Evolutionary conservation across 1,140 invertebrate genomes (phyloP).

Genomic region (Calosoma granatense): DNA sequence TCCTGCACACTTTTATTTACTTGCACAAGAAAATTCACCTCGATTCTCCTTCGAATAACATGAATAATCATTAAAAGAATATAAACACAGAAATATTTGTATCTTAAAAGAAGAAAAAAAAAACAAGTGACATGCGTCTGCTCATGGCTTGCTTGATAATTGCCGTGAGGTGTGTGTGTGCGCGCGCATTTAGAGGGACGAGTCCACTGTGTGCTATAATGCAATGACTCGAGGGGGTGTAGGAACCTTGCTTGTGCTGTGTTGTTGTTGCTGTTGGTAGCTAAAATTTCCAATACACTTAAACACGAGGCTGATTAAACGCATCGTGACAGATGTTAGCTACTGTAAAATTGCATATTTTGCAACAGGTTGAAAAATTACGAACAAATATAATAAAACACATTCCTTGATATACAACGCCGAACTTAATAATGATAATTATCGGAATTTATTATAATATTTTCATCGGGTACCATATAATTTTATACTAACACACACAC

Average conservation of each 20-base stretch:
- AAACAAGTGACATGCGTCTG: too few species aligned
- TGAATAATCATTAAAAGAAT: too few species aligned
- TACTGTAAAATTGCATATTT: conserved; percentile 34
- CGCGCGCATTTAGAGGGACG: too few species aligned
- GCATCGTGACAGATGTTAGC: conserved; percentile 26
- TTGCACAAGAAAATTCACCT: too few species aligned
- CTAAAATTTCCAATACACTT: not conserved
- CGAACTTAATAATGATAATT: conserved; percentile 33
- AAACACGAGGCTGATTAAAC: conserved; percentile 29
- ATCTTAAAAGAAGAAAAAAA: too few species aligned
- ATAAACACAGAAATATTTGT: too few species aligned
- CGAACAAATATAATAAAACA: conserved; percentile 33
- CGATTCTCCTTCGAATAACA: too few species aligned
- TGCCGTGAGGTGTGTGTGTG: too few species aligned
- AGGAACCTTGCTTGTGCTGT: not conserved
- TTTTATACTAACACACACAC: conserved; percentile 24
- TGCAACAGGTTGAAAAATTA: conserved; percentile 31
- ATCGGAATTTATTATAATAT: conserved; percentile 34
- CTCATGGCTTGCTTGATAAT: too few species aligned
- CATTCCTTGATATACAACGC: conserved; percentile 21
- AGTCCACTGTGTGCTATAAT: too few species aligned
- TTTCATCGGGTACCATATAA: conserved; percentile 30
- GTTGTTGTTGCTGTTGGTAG: not conserved
- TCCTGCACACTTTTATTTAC: too few species aligned
- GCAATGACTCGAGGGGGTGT: not conserved